Percentiles rank a stretch among this genome's conserved stretches.
Conservation (phyloP, 64 coral and sea anemone species). For the Cladopsammia gracilis region DNA sequence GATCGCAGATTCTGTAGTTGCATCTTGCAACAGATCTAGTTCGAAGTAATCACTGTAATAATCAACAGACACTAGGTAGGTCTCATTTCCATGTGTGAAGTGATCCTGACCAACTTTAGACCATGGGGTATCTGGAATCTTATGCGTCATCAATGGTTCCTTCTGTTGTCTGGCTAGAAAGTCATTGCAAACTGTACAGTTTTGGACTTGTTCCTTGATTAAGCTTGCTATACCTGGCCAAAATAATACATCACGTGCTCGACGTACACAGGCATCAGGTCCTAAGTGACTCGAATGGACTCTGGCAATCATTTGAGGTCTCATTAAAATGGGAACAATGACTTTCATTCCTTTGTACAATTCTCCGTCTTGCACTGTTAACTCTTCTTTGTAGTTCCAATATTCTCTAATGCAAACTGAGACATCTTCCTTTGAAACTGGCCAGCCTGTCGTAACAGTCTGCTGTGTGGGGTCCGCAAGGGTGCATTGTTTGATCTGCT, state of each 20-base stretch:
- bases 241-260: slow-evolving; percentile 47
- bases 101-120: background rate
- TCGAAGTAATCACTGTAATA: slow-evolving; percentile 31
- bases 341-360: too few relatives aligned
- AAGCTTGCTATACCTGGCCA: slow-evolving; percentile 4
- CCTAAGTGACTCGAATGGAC: slow-evolving; percentile 54
- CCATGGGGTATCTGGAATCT: background rate
- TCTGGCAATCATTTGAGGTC: slow-evolving; percentile 41
- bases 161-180: slow-evolving; percentile 16
- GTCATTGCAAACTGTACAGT: background rate
- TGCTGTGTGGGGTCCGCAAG: slow-evolving; percentile 31
- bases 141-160: slow-evolving; percentile 54
- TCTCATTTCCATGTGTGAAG: background rate
- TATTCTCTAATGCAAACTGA: slow-evolving; percentile 9
- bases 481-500: slow-evolving; percentile 43
- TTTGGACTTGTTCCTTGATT: slow-evolving; percentile 19
- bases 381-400: slow-evolving; percentile 50
- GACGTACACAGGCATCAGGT: slow-evolving; percentile 22
- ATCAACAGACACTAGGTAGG: background rate
- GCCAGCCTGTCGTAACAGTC: slow-evolving; percentile 50
- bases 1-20: slow-evolving; percentile 26
- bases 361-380: slow-evolving; percentile 65
- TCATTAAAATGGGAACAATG: slow-evolving; percentile 32
- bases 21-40: slow-evolving; percentile 17
- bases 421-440: slow-evolving; percentile 50